Conservation (phyloP, 2,113 vertebrate genomes). For the Daboia siamensis region DNA sequence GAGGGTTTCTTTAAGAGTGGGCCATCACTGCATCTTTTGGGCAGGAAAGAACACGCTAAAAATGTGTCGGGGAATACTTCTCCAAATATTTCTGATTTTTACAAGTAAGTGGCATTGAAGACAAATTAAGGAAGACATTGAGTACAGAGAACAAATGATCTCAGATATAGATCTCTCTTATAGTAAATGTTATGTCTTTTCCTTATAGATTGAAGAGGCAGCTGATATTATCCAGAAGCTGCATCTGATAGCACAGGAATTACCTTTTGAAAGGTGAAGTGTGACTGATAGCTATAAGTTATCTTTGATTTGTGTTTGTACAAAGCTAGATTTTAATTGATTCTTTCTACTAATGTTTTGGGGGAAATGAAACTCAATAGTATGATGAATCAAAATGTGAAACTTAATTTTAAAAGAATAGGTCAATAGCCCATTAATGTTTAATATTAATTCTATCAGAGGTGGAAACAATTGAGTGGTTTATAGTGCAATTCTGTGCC, state of each 20-base stretch:
- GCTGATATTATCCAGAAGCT: conserved; percentile 99
- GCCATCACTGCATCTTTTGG: no score
- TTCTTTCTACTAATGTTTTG: background rate
- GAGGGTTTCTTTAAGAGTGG: background rate
- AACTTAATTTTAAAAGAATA: background rate
- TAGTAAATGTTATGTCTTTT: conserved; percentile 41
- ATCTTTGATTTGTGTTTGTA: conserved; percentile 34
- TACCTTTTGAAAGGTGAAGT: conserved; percentile 95
- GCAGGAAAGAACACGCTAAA: no score
- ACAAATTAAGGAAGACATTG: background rate
- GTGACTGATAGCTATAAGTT: background rate
- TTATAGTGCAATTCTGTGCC: background rate
- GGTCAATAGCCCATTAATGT: no score
- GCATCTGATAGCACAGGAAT: conserved; percentile 96
- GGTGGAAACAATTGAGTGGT: background rate
- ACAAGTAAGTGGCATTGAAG: background rate
- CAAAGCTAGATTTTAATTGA: background rate
- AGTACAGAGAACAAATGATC: background rate
- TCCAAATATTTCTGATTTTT: conserved; percentile 10
- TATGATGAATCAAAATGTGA: background rate
- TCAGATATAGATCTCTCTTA: conserved; percentile 4
- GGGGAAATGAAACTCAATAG: background rate
- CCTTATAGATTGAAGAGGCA: conserved; percentile 93
- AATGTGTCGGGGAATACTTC: background rate
- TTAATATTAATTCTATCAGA: background rate